Evolutionary conservation across 2,113 vertebrate species (phyloP), one percentile per base, ranked within the genome.

Genomic region (Raja brachyura): DNA sequence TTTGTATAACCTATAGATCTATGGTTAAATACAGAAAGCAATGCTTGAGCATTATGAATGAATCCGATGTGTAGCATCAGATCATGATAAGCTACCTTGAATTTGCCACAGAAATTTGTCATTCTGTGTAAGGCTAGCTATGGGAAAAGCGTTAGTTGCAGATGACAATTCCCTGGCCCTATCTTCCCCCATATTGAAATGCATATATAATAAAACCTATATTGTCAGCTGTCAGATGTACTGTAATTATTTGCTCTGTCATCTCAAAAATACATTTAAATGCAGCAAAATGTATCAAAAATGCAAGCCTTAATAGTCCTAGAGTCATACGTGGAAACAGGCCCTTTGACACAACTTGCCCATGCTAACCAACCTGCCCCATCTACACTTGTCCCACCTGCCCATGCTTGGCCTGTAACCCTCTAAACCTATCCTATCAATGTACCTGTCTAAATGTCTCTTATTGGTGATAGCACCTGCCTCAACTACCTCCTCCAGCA

Each of bases 1-100:
- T 73, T 74, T 92, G 90, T 92, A 39, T 39, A 54, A 73, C 8
- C 73, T 28, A 54, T 54, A 92, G 90, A 92, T 74, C 68, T 28
- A 54, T 33, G 48, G 20, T 33, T 92, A 73, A 73, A 68, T 25
- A 54, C 90, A 70, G 63, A 48, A 48, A 54, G 90, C 48, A 39
- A 22, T 92, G 28, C 90, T 92, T 70, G 9, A 92, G 73, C 16
- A 92, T 48, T 92, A 48, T 48, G 28, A 61, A 86, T 86, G 25
- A 25, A 86, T 61, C 83, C 63, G n/a, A 10, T 86, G 28, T 86
- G 83, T 8, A 5, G 79, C 79, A 85, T 61, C 13, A 31, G 28
- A 88, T 63, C 6, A 63, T 31, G 14, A 63, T 31, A 88, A 31
- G 10, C 75, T 33, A 77, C 16, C 14, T 77, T 77, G 75, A 18